These are phyloP conservation scores for Lepidocyrtoides sp. DNA, from an alignment of 2,888 invertebrate species.

Conservation along the genomic window DNA sequence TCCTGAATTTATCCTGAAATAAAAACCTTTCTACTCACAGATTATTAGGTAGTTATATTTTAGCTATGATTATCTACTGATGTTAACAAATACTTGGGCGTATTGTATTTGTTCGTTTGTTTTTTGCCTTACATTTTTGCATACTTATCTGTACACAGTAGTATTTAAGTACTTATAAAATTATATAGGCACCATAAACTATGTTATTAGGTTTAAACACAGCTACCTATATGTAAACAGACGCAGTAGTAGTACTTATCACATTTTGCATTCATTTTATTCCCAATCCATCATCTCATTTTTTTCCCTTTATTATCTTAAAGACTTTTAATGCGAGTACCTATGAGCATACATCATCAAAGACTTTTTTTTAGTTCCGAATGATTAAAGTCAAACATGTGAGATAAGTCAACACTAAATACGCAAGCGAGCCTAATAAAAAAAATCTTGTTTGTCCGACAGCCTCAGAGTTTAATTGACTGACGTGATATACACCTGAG, in stretches of 20 bases:
- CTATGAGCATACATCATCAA: slow-evolving; percentile 10
- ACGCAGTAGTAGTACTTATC: too few relatives aligned
- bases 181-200: too few relatives aligned
- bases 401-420: background rate
- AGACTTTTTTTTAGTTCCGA: background rate
- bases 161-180: background rate
- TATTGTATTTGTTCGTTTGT: background rate
- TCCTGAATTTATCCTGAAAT: too few relatives aligned
- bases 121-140: too few relatives aligned
- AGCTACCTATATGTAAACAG: too few relatives aligned
- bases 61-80: background rate
- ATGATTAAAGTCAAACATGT: background rate
- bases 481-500: too few relatives aligned
- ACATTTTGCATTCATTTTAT: background rate
- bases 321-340: slow-evolving; percentile 10
- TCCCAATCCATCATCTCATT: slow-evolving; percentile 27
- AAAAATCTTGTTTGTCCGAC: background rate
- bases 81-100: background rate
- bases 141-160: too few relatives aligned
- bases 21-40: slow-evolving; percentile 3
- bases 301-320: background rate
- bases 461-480: background rate
- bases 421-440: background rate
- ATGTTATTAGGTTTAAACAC: too few relatives aligned
- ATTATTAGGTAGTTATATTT: background rate